These are phyloP conservation scores for Mormyrus proboscirostris DNA, from an alignment of 2,797 vertebrate genomes.

Conservation along the genomic window DNA sequence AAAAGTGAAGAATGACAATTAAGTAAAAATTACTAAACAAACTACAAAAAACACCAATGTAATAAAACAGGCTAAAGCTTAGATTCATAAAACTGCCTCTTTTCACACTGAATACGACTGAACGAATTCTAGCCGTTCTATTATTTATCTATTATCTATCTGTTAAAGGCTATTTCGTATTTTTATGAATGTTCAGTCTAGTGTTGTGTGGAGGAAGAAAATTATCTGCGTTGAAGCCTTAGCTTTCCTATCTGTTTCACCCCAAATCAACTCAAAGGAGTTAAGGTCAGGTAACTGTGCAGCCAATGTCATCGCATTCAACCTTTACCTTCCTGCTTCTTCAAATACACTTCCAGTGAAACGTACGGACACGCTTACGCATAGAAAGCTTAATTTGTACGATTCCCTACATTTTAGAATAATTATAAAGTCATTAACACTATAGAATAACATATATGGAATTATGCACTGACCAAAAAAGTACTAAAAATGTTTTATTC, in stretches of 20 bases:
- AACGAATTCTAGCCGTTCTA: neutral
- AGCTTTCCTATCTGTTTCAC: neutral
- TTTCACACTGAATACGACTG: neutral
- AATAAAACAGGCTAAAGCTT: neutral
- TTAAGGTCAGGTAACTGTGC: neutral
- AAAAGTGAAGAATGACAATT: neutral
- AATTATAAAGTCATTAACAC: neutral
- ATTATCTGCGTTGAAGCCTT: neutral
- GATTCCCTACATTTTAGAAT: neutral
- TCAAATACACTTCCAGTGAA: neutral
- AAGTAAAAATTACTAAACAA: neutral
- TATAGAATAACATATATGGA: neutral
- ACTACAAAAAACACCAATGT: neutral
- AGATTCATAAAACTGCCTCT: neutral
- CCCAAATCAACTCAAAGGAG: neutral
- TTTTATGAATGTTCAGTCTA: neutral
- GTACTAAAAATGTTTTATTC: neutral
- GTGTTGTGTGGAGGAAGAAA: neutral
- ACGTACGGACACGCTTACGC: neutral
- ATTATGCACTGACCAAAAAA: neutral
- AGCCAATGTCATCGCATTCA: neutral
- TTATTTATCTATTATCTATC: neutral
- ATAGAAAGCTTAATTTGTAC: neutral
- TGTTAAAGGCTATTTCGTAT: neutral
- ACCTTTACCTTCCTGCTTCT: neutral